These are phyloP conservation scores for Pristis pectinata DNA, from an alignment of 2,797 vertebrate genomes.

Conservation along the genomic window DNA sequence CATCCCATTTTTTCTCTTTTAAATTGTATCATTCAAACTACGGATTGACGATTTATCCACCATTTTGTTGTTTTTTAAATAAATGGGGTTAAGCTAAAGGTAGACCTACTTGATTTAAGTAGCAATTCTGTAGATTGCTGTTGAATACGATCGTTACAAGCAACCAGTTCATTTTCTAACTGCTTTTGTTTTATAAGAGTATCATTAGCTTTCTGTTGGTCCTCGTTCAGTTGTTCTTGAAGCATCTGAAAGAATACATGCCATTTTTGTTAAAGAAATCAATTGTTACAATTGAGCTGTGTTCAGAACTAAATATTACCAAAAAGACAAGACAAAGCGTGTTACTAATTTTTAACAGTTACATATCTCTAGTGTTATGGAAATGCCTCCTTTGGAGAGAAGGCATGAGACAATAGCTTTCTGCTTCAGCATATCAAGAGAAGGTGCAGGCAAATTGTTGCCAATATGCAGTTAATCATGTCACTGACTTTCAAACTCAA, in stretches of 20 bases:
- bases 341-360: neutral
- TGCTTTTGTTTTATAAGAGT: conserved; percentile 91
- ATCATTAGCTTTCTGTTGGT: conserved; percentile 85
- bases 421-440: neutral
- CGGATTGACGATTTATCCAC: neutral
- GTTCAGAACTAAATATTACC: neutral
- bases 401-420: neutral
- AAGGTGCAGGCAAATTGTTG: neutral
- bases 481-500: neutral
- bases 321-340: neutral
- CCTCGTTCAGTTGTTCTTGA: conserved; percentile 87
- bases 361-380: neutral
- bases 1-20: neutral
- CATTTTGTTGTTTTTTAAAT: neutral
- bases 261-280: neutral
- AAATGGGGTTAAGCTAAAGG: neutral
- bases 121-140: conserved; percentile 94
- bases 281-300: neutral
- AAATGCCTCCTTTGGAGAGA: neutral
- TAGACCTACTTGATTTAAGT: conserved; percentile 89
- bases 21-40: neutral
- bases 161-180: conserved; percentile 86
- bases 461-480: neutral
- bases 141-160: conserved; percentile 82
- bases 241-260: conserved; percentile 65